Evolutionary conservation across 2,797 vertebrate species (phyloP), one percentile per base, ranked within the genome.

Genomic region (Xiphophorus birchmanni): DNA sequence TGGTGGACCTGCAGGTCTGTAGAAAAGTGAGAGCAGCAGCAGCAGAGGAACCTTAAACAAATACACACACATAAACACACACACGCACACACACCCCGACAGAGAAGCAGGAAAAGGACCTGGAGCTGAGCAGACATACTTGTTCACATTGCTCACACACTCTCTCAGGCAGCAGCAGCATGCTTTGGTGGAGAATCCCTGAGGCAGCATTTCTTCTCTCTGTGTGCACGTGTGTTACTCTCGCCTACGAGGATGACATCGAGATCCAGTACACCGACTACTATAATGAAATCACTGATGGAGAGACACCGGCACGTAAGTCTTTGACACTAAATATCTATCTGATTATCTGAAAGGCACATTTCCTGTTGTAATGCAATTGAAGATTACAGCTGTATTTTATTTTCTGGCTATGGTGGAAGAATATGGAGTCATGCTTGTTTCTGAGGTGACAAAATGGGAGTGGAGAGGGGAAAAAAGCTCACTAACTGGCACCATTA

Each of bases 241-340:
- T 93, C 0, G 92, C 95, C 0, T 97, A 97, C 17, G 97, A 97
- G 1, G 94, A 95, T n/a, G 85, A 89, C 6, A 82, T 94, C 6
- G 65, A 94, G 45, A 82, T 95, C 85, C 89, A 87, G 45, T 96
- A 75, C 60, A 5, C 11, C 2, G 88, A 93, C 77, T 95, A 86
- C 91, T 92, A 87, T 87, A 96, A 96, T 74, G 95, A 95, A 81
- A 95, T 96, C 84, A 2, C 78, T 60, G 93, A 90, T 0, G 84
- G 35, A 35, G 91, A 94, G 0, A 81, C 86, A 17, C 65, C 52
- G 44, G 92, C 94, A 82, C 87, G 96, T 96, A 80, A 95, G 95
- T 95, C 77, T 80, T 78, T 13, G 48, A 65, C 29, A 40, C 40
- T 69, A 26, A 15, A 35, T 13, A 6, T 40, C 18, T 69, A 15